Evolutionary conservation across 2,888 invertebrate genomes (phyloP).

Genomic region (Mactromeris polynyma): DNA sequence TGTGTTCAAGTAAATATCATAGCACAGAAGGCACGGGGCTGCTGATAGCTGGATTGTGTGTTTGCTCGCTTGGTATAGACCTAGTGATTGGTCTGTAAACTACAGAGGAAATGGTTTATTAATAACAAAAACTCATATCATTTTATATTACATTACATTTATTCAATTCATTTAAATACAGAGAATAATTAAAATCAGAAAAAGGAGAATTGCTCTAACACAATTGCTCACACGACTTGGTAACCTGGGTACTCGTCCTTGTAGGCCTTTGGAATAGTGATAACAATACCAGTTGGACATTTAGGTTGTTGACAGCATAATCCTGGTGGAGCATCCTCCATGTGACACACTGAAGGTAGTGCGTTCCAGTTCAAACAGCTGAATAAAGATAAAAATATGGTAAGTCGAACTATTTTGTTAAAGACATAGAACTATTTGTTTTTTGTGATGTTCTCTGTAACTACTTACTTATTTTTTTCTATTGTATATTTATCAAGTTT

Average conservation of each 20-base stretch:
- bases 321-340: constrained; percentile 63
- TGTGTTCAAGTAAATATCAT: too few species aligned
- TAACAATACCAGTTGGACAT: constrained; percentile 56
- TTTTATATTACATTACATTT: neutral
- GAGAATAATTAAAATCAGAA: neutral
- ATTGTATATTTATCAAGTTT: too few species aligned
- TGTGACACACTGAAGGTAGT: constrained; percentile 56
- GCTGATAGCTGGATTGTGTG: too few species aligned
- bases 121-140: too few species aligned
- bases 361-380: constrained; percentile 67
- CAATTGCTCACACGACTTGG: constrained; percentile 16
- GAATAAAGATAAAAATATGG: too few species aligned
- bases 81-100: too few species aligned
- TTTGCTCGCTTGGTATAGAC: too few species aligned
- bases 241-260: constrained; percentile 66
- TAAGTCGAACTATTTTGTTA: neutral
- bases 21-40: too few species aligned
- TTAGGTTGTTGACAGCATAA: constrained; percentile 62
- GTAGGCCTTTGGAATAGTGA: constrained; percentile 58
- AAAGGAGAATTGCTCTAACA: neutral
- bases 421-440: too few species aligned
- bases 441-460: too few species aligned
- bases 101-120: too few species aligned
- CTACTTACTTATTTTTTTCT: too few species aligned
- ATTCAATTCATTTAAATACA: constrained; percentile 16